Base-by-base conservation (phyloP, 1,140 invertebrate genomes). In the Drosophila nebulosa region DNA sequence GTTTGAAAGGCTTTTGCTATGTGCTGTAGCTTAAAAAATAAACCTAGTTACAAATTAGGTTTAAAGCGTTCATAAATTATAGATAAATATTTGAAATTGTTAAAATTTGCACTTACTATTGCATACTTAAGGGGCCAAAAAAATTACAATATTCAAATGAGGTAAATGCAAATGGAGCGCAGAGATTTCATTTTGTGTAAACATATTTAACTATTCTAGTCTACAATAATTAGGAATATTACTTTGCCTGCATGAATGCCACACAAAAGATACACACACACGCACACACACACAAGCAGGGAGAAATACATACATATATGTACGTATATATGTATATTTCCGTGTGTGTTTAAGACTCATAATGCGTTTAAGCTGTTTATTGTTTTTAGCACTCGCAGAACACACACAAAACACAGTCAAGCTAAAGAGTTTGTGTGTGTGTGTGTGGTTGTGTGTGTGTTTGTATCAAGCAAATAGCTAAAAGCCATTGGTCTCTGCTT, bases 311-410 rank as follows among this genome's bases (percentile, higher is more conserved):
- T 27, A 30, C 27, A 22, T 16, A 59, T 5, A 14, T 24, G 22
- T 10, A 27, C 10, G 16, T 26, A 51, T 22, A 36, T 62, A 24
- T 10, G 24, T 24, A 39, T 58, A 32, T 56, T 66, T 16, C 18
- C 70, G 14, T 50, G 52, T 58, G 57, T 74, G 57, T 26, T 75
- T 74, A 74, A 74, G 30, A 64, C 50, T 74, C 69, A 74, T 74
- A 74, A 75, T 75, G 58, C 72, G 64, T 68, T 84, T 69, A 84
- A 84, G 80, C 80, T 84, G 80, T 85, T 84, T 84, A 85, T 85
- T 69, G 67, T 79, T 67, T 79, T 77, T 67, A 56, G 60, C 69
- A 66, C 42, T 51, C 50, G 46, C 46, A n/a, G 14, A 14, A 52
- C 46, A 9, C 7, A 30, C 27, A 30, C 27, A 30, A 51, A 22